Conservation (phyloP, 2,797 vertebrate genomes). For the Fistularia tabacaria region DNA sequence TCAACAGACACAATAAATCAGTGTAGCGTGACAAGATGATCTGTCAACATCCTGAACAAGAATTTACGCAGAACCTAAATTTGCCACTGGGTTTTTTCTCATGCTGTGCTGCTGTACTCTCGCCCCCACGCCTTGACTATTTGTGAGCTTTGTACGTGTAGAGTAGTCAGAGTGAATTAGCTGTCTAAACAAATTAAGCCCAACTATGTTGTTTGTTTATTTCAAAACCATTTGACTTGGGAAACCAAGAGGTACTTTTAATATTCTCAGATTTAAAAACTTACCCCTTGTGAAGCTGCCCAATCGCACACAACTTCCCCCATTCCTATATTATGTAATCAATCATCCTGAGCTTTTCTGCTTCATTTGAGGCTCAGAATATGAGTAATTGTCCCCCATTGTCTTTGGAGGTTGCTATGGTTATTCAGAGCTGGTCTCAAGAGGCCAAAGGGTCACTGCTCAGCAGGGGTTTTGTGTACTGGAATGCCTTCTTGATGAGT, state of each 20-base stretch:
- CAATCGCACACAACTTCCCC: slow-evolving; percentile 23
- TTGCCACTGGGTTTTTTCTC: not conserved
- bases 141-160: too few species aligned
- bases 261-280: slow-evolving; percentile 18
- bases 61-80: not conserved
- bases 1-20: slow-evolving; percentile 11
- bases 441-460: slow-evolving; percentile 59
- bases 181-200: too few species aligned
- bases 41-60: slow-evolving; percentile 6
- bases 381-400: slow-evolving; percentile 66
- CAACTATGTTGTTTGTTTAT: not conserved
- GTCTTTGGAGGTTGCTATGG: slow-evolving; percentile 63
- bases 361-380: slow-evolving; percentile 55
- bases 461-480: slow-evolving; percentile 50
- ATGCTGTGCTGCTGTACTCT: not conserved
- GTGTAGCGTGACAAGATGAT: slow-evolving; percentile 1
- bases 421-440: slow-evolving; percentile 44
- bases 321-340: slow-evolving; percentile 50
- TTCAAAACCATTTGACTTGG: not conserved
- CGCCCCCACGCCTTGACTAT: too few species aligned
- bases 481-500: slow-evolving; percentile 55
- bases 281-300: slow-evolving; percentile 18
- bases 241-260: slow-evolving; percentile 3
- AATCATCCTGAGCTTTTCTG: slow-evolving; percentile 55
- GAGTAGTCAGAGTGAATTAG: too few species aligned